Evolutionary conservation across 2,888 invertebrate species (phyloP).

Genomic region (Azorinus chamasolen): DNA sequence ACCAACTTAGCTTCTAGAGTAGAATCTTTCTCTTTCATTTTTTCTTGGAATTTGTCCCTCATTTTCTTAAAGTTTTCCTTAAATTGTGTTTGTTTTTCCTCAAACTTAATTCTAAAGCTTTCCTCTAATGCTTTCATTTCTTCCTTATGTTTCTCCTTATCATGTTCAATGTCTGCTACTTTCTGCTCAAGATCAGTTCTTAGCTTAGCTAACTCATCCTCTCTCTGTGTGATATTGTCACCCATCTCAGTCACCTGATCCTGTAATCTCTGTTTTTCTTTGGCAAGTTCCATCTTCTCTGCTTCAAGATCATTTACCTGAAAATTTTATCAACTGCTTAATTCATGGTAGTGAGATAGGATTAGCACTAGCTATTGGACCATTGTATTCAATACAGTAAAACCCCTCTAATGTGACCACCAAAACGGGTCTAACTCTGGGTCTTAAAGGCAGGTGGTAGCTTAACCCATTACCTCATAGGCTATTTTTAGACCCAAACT

Average conservation of each 20-base stretch:
- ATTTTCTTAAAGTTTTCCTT: conserved; percentile 79
- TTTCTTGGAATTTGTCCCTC: conserved; percentile 78
- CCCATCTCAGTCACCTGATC: conserved; percentile 50
- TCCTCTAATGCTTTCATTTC: conserved; percentile 69
- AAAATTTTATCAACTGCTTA: too few species aligned
- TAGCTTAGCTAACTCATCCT: conserved; percentile 25
- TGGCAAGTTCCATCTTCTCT: conserved; percentile 53
- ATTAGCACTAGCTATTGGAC: too few species aligned
- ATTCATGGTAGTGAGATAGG: too few species aligned
- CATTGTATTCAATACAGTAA: too few species aligned
- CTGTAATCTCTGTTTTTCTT: conserved; percentile 50
- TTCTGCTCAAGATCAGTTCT: conserved; percentile 11
- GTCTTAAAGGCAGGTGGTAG: too few species aligned
- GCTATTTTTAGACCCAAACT: too few species aligned
- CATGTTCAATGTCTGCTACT: conserved; percentile 36
- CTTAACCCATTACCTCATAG: too few species aligned
- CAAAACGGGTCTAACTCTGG: too few species aligned
- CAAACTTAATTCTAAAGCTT: conserved; percentile 75
- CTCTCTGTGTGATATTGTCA: conserved; percentile 12
- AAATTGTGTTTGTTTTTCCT: conserved; percentile 77
- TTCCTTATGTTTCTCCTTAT: conserved; percentile 61
- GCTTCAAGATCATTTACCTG: conserved; percentile 48
- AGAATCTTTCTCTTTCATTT: conserved; percentile 76
- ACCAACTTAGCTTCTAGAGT: conserved; percentile 72
- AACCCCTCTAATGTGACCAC: too few species aligned